Conservation (phyloP, 2,113 vertebrate genomes). For the Empidonax traillii region DNA sequence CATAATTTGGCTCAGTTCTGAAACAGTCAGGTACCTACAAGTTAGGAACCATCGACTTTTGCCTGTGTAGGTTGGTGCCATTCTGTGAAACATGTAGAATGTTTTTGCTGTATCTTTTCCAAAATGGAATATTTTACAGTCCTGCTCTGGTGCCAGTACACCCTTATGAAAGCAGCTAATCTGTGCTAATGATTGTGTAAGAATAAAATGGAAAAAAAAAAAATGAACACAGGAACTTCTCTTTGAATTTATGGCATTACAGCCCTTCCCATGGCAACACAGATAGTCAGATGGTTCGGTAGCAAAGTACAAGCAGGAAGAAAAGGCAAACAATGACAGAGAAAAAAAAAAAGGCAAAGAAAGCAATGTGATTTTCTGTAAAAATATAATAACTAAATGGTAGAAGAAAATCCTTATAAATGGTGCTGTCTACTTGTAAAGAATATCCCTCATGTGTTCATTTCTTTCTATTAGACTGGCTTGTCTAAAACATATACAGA, state of each 20-base stretch:
- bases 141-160: background rate
- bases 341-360: background rate
- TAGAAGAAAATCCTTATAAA: background rate
- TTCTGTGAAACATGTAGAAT: background rate
- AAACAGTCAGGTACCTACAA: background rate
- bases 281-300: constrained; percentile 21
- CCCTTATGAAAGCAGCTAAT: constrained; percentile 21
- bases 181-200: constrained; percentile 38
- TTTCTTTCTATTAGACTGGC: constrained; percentile 36
- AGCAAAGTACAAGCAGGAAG: constrained; percentile 47
- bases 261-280: constrained; percentile 62
- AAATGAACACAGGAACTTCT: background rate
- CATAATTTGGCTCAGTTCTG: background rate
- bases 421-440: background rate
- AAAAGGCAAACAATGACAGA: constrained; percentile 11
- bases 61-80: background rate
- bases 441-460: constrained; percentile 6
- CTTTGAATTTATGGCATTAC: constrained; percentile 38
- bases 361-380: constrained; percentile 15
- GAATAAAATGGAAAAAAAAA: constrained; percentile 2
- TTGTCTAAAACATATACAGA: constrained; percentile 35
- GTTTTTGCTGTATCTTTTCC: constrained; percentile 41
- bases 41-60: background rate
- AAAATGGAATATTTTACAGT: constrained; percentile 16
- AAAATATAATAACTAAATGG: background rate